These are phyloP conservation scores for Phaenicophaeus curvirostris DNA, from an alignment of 2,797 vertebrate genomes.

Conservation along the genomic window DNA sequence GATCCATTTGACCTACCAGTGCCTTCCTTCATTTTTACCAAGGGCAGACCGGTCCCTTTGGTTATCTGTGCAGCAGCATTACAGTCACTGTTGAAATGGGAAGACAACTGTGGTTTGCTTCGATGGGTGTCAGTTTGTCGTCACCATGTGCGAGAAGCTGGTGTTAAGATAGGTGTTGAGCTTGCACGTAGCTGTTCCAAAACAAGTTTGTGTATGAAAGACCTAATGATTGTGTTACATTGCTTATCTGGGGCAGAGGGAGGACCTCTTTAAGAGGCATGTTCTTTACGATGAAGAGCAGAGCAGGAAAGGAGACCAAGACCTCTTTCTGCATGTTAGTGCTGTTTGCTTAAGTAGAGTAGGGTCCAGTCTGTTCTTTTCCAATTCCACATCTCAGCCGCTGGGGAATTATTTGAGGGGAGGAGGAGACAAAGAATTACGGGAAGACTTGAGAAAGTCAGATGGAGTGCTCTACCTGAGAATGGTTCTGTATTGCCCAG, in stretches of 20 bases:
- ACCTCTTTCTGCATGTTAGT: background rate
- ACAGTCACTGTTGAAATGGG: background rate
- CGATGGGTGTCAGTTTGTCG: background rate
- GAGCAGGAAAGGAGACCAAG: background rate
- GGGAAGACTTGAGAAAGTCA: background rate
- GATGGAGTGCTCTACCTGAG: background rate
- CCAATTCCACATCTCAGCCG: background rate
- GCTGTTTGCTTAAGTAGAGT: background rate
- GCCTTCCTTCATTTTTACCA: background rate
- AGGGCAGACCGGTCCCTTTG: accelerated
- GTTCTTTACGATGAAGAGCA: background rate
- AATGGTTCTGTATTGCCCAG: background rate
- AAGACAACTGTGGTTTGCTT: background rate
- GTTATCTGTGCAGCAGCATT: background rate
- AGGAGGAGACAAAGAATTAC: background rate
- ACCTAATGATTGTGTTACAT: background rate
- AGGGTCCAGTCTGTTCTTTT: background rate
- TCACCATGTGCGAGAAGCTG: background rate
- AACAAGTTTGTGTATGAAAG: background rate
- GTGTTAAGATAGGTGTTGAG: background rate
- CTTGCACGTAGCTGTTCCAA: background rate
- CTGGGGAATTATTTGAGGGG: background rate
- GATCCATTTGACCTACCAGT: background rate
- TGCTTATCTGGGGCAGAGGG: background rate
- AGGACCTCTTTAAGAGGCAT: background rate